Evolutionary conservation across 2,113 vertebrate species (phyloP), one percentile per base, ranked within the genome.

Genomic region (Microtus richardsoni): DNA sequence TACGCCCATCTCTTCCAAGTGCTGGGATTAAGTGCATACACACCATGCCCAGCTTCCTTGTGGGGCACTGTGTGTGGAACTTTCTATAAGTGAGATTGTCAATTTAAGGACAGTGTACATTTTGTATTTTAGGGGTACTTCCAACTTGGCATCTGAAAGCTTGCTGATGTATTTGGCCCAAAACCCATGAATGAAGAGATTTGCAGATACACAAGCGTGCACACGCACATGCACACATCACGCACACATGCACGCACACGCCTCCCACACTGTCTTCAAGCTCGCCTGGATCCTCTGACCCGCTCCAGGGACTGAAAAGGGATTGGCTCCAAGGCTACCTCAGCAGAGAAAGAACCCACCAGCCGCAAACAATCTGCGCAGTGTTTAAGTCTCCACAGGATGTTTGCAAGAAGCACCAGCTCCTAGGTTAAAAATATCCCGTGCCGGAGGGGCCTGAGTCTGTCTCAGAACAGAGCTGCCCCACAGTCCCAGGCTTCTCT

Each of bases 341-440:
- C 87, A 52, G 41, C n/a, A 62, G 58, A 10, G n/a, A 75, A 89
- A 68, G 77, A 66, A 70, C 12, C 66, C 36, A 16, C 30, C n/a
- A 14, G 54, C 26, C 77, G 44, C 30, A 58, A 73, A 96, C 84
- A 96, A 93, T 96, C 82, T 79, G 79, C 70, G 73, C 78, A 94
- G 94, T 96, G 87, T 96, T 70, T 77, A 41, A 89, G 64, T 79
- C 82, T 49, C 82, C 58, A n/a, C 77, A 91, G 94, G 54, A 78
- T 94, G 93, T 96, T 94, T 95, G 86, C 52, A 93, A 94, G 94
- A 94, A 89, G 68, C 86, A 41, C 64, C 70, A 71, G 78, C 58
- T 89, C 91, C 41, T 82, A 28, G 49, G 71, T 91, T 95, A 93
- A 94, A 97, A 96, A 94, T 92, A 96, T 71, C 70, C 70, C 75